phyloP scores from a whole-genome alignment of 2,113 vertebrate genomes.

The Megaleporinus macrocephalus region DNA sequence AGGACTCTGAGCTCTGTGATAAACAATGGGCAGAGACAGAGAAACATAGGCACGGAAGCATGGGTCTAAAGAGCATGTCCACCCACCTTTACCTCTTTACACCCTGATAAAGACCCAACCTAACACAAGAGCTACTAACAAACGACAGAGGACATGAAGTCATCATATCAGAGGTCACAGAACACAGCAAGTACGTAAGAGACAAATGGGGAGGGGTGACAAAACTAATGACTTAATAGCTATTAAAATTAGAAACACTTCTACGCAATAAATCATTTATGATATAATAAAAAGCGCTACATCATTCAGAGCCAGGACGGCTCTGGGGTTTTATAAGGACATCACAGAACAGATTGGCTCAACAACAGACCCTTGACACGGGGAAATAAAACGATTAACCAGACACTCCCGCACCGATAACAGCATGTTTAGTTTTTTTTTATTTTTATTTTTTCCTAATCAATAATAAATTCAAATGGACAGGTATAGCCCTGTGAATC shows the following conservation, averaged over 20 bases:
- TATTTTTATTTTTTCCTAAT: constrained; percentile 68
- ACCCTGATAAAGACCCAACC: background rate
- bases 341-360: background rate
- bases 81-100: background rate
- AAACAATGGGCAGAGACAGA: background rate
- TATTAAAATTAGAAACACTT: background rate
- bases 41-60: background rate
- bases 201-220: no score
- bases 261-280: no score
- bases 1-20: background rate
- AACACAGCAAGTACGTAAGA: no score
- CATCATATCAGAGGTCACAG: background rate
- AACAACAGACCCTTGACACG: background rate
- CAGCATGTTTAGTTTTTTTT: constrained; percentile 62
- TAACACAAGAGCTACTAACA: background rate
- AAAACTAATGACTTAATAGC: background rate
- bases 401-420: constrained; percentile 28
- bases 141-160: background rate
- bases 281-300: no score
- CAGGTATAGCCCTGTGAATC: constrained; percentile 66
- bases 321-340: no score
- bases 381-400: background rate
- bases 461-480: constrained; percentile 75
- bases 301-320: no score
- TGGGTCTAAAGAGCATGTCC: background rate